Base-by-base conservation (phyloP, 1,140 invertebrate genomes). In the Scaptomyza hsui region DNA sequence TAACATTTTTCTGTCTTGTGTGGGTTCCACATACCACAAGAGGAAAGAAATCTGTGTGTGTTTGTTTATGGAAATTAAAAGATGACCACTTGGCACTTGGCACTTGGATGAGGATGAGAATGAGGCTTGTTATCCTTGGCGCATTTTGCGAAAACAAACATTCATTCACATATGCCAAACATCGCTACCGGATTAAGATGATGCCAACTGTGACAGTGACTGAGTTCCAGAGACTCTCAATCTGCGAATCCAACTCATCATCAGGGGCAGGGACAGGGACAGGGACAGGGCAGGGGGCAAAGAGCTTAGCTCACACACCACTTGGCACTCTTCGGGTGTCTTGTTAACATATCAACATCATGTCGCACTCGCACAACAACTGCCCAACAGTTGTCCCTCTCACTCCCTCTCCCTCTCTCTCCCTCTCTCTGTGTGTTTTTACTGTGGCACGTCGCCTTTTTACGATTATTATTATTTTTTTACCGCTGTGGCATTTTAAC, bases 301-400 rank as follows among this genome's bases (percentile, higher is more conserved):
- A 13, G 49, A 44, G 55, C 63, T 67, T 49, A 55, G 48, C 60
- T 49, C 67, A 70, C 67, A 70, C 69, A 80, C 77, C 75, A 83
- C 80, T 85, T 86, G 80, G 80, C 68, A 71, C 77, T 78, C 78
- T 88, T 88, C 72, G 72, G 75, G 78, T 86, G 83, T 88, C 82
- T 88, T 88, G 82, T 88, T 88, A 88, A 88, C 82, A 88, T 88
- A 89, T 88, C 82, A 88, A 88, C 83, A 88, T 88, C 82, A 83
- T 88, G 82, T 88, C 82, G 83, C 82, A 82, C 78, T 82, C 52
- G 63, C 65, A 69, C 65, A 69, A 45, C 65, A 69, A 69, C 77
- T 77, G 59, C 71, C 57, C 63, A 73, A 73, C 74, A 72, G 73
- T 72, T 67, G 41, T 79, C 53, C 39, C 29, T 21, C 5, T 29